Evolutionary conservation across 2,888 invertebrate genomes (phyloP).

Genomic region (Bhutanitis thaidina): DNA sequence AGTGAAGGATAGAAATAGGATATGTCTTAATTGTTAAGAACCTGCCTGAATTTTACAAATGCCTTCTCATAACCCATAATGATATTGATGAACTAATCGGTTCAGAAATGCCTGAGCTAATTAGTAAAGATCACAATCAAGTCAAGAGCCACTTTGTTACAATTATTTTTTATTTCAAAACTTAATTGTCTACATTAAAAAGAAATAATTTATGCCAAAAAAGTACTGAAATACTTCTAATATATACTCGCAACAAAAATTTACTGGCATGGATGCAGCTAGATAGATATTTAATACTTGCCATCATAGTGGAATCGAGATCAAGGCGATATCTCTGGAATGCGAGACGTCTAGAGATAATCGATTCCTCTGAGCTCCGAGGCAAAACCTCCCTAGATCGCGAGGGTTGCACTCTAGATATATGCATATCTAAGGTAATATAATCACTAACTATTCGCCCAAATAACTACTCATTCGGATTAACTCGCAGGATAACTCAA

Average conservation of each 20-base stretch:
- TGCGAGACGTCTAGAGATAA: slow-evolving; percentile 52
- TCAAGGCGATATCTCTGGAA: slow-evolving; percentile 51
- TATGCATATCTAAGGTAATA: slow-evolving; percentile 14
- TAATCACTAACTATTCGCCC: slow-evolving; percentile 19
- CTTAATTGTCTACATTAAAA: no score
- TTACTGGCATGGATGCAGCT: slow-evolving; percentile 24
- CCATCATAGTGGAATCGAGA: slow-evolving; percentile 41
- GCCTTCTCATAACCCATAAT: no score
- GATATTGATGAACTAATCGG: no score
- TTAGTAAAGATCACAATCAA: no score
- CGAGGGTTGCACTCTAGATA: slow-evolving; percentile 48
- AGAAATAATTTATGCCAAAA: no score
- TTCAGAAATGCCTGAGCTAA: no score
- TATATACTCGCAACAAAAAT: background rate
- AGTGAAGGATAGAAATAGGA: no score
- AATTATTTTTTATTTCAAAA: no score
- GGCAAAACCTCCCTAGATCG: slow-evolving; percentile 44
- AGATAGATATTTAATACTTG: slow-evolving; percentile 40
- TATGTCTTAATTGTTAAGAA: no score
- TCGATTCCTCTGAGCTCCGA: slow-evolving; percentile 51
- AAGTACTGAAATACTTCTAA: no score
- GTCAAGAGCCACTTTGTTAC: no score
- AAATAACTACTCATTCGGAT: slow-evolving; percentile 22
- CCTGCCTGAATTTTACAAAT: no score
- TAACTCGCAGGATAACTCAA: slow-evolving; percentile 20